Percentiles rank a stretch among this genome's conserved stretches.
phyloP scores from a whole-genome alignment of 2,113 vertebrate genomes.

The Progne subis region DNA sequence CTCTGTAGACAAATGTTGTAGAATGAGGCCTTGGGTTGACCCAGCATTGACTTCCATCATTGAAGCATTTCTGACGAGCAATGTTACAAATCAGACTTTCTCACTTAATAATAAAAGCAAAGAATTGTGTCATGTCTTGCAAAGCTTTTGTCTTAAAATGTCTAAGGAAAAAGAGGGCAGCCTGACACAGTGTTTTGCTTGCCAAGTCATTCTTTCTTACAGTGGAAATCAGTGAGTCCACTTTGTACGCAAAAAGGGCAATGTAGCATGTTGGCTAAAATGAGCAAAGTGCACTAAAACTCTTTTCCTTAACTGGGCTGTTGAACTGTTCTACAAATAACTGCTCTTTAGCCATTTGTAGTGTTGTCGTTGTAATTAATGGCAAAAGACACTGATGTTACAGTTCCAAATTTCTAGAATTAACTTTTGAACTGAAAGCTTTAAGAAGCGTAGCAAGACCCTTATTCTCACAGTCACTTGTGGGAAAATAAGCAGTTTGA shows the following conservation, averaged over 20 bases:
- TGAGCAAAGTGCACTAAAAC: constrained; percentile 65
- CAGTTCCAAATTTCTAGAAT: constrained; percentile 47
- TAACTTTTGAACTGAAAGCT: constrained; percentile 49
- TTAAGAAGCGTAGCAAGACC: constrained; percentile 44
- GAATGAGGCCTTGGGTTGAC: constrained; percentile 71
- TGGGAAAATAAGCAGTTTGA: constrained; percentile 62
- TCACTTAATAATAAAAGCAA: constrained; percentile 75
- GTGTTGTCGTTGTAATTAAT: not conserved
- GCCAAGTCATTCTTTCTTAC: constrained; percentile 46
- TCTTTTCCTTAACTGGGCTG: constrained; percentile 43
- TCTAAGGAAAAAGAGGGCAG: constrained; percentile 54
- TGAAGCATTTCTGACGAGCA: constrained; percentile 77
- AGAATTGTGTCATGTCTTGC: constrained; percentile 74
- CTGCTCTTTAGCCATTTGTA: constrained; percentile 58
- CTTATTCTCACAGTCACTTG: constrained; percentile 51
- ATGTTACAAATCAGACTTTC: constrained; percentile 76
- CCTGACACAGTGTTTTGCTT: constrained; percentile 59
- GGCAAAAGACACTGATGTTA: not conserved
- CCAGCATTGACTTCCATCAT: constrained; percentile 67
- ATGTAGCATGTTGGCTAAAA: constrained; percentile 65
- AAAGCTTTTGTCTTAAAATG: constrained; percentile 76
- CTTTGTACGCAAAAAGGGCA: constrained; percentile 11
- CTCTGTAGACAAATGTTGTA: constrained; percentile 74
- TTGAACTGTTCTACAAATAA: constrained; percentile 53
- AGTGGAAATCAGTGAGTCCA: constrained; percentile 33